Conservation (phyloP, 1,140 invertebrate genomes). For the Papilio dardanus region DNA sequence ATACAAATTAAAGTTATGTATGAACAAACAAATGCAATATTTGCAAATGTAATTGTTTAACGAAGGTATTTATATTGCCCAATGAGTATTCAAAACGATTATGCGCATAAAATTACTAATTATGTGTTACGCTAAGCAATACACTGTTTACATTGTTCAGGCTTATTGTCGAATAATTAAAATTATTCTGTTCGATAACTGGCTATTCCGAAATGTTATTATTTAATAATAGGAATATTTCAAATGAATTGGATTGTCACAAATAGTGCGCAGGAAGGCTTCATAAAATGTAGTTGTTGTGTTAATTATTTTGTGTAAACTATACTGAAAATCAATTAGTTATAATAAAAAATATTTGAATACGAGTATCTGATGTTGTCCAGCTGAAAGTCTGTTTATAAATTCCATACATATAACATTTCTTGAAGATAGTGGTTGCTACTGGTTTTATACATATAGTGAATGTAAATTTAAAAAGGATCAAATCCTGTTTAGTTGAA, state of each 20-base stretch:
- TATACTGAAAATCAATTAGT: too few relatives aligned
- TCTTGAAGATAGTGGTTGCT: too few relatives aligned
- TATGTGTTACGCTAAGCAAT: neutral
- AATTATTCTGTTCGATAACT: neutral
- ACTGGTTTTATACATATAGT: neutral
- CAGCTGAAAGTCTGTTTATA: neutral
- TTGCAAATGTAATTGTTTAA: conserved; percentile 13
- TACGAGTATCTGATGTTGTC: too few relatives aligned
- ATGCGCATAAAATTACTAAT: neutral
- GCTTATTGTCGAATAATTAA: neutral
- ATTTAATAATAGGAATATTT: neutral
- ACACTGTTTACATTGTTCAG: neutral
- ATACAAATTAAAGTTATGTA: neutral
- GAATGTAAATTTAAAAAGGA: neutral
- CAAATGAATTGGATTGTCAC: neutral
- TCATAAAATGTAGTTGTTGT: neutral
- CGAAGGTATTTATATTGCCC: neutral
- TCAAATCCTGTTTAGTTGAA: conserved; percentile 33
- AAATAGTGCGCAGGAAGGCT: neutral
- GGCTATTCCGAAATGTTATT: neutral
- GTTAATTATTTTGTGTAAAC: too few relatives aligned
- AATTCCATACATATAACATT: neutral
- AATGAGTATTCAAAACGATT: neutral
- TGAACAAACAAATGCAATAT: neutral
- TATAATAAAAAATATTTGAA: too few relatives aligned